Evolutionary conservation across 2,888 invertebrate species (phyloP), one percentile per base, ranked within the genome.

Genomic region (Malthinus flaveolus): DNA sequence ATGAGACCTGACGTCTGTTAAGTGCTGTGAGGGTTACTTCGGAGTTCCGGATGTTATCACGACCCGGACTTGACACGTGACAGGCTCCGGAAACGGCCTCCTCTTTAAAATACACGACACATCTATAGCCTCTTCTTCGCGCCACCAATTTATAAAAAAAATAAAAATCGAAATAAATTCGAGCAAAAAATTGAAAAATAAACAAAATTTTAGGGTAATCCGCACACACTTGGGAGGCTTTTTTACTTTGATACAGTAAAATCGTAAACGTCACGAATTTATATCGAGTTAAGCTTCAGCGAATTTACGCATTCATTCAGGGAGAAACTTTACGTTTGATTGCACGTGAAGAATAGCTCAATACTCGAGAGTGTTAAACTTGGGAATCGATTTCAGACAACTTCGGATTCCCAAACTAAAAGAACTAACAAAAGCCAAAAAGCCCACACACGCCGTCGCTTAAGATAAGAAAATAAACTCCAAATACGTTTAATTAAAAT

Each of bases 241-340:
- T 23, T 46, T 54, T 13, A 13, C 37, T 15, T 35, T 47, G 34
- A 49, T 49, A 35, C 33, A 9, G 32, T 35, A 11, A 32, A 54
- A 48, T 39, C 33, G 54, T 48, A 50, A 37, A 59, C 55, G 49
- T 49, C 50, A 50, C 54, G 55, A 59, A 56, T 56, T 60, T 60
- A 60, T 56, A 61, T 62, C 61, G 55, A 59, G 56, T 64, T 61
- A 59, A 59, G 57, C 61, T 65, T 68, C 66, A 69, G 67, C 69
- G 68, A 70, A 73, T 73, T 73, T 72, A 73, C 71, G 70, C 72
- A 73, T 68, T 70, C 73, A 68, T 71, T 75, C 75, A 72, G 71
- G 72, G 73, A 71, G 73, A 75, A 75, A 73, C 66, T 75, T 73
- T 69, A 74, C 76, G 76, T 74, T 68, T 73, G 75, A 75, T 74